Evolutionary conservation across 2,113 vertebrate genomes (phyloP).

Genomic region (Terrapene triunguis): DNA sequence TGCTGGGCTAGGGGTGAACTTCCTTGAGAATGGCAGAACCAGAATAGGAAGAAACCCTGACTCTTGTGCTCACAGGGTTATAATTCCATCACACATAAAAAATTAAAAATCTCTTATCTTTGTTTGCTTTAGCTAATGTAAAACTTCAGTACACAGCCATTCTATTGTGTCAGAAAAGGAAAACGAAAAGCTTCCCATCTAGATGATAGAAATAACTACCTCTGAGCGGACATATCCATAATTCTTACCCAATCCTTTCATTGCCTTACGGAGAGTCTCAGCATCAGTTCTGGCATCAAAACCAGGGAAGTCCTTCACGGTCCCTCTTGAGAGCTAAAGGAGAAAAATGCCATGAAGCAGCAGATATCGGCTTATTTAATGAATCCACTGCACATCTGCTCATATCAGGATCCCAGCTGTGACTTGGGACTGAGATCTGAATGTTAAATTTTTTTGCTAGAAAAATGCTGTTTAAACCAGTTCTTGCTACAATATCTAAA

Average conservation of each 20-base stretch:
- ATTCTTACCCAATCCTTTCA: conserved; percentile 94
- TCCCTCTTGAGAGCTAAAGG: conserved; percentile 84
- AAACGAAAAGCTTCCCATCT: background rate
- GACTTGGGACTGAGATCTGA: background rate
- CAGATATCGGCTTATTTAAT: background rate
- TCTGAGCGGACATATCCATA: background rate
- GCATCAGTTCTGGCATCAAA: conserved; percentile 93
- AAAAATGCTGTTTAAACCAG: background rate
- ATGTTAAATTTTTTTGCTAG: background rate
- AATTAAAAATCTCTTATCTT: accelerated
- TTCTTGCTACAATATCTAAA: background rate
- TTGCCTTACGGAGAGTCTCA: conserved; percentile 91
- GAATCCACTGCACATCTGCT: background rate
- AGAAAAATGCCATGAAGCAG: background rate
- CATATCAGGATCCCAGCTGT: background rate
- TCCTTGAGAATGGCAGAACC: background rate
- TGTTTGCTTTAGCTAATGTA: background rate
- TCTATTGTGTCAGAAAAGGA: background rate
- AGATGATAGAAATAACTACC: background rate
- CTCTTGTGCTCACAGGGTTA: background rate
- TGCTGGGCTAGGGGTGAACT: background rate
- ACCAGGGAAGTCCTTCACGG: conserved; percentile 85
- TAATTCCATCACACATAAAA: background rate
- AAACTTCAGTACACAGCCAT: background rate
- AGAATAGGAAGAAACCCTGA: background rate